Evolutionary conservation across 35 echinoderm and acorn worm species (phyloP).

Genomic region (Apostichopus japonicus): DNA sequence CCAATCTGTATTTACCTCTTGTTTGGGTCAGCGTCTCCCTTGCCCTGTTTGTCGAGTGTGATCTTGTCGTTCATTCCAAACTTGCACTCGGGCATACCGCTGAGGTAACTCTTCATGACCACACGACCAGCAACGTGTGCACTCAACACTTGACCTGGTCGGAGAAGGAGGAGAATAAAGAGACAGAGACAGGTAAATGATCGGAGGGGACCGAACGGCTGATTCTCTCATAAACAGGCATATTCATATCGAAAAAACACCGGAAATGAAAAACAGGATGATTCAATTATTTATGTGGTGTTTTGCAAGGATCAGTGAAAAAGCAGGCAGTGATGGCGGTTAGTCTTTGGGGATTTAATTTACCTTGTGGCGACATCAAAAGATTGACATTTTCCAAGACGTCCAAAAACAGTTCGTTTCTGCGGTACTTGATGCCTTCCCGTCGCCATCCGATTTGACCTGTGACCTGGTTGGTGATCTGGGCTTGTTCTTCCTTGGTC

Average conservation of each 20-base stretch:
- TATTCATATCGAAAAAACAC: too few species aligned
- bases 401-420: slow-evolving; percentile 97
- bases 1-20: slow-evolving; percentile 69
- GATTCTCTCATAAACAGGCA: too few species aligned
- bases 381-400: slow-evolving; percentile 97
- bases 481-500: slow-evolving; percentile 94
- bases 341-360: background rate
- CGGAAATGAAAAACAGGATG: too few species aligned
- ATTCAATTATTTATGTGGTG: too few species aligned
- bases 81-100: slow-evolving; percentile 99
- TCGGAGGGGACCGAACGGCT: too few species aligned
- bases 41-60: slow-evolving; percentile 94
- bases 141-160: slow-evolving; percentile 89
- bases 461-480: slow-evolving; percentile 98
- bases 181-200: too few species aligned
- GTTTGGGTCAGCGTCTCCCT: slow-evolving; percentile 81
- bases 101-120: slow-evolving; percentile 98
- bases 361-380: slow-evolving; percentile 99
- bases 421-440: slow-evolving; percentile 98
- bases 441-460: slow-evolving; percentile 97
- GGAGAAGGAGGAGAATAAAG: too few species aligned
- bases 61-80: slow-evolving; percentile 99
- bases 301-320: too few species aligned
- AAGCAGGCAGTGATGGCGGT: too few species aligned
- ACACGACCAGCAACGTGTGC: slow-evolving; percentile 96